phyloP scores from a whole-genome alignment of 2,113 vertebrate genomes.

The Anhinga anhinga region DNA sequence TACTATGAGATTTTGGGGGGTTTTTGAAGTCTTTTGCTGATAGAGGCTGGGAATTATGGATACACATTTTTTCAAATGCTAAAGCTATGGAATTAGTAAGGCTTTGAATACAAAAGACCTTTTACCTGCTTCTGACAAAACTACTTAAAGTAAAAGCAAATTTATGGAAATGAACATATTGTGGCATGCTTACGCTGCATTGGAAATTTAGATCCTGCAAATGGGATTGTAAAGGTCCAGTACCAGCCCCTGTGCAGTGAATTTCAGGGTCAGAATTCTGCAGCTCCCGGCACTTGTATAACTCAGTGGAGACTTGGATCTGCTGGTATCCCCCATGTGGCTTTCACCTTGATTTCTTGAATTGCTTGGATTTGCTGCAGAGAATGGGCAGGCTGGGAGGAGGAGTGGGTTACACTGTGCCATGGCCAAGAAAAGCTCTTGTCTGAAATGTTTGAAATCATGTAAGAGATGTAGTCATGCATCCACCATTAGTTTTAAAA shows the following conservation, averaged over 20 bases:
- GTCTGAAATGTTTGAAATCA: background rate
- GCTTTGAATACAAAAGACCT: background rate
- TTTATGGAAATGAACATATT: background rate
- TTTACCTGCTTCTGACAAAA: background rate
- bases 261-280: background rate
- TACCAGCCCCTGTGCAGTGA: background rate
- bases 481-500: background rate
- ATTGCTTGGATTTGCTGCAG: background rate
- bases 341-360: background rate
- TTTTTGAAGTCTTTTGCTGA: background rate
- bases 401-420: rapidly evolving
- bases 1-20: background rate
- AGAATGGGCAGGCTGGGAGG: background rate
- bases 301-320: background rate
- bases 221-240: background rate
- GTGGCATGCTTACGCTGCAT: background rate
- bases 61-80: background rate
- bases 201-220: background rate
- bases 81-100: background rate
- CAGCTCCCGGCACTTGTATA: background rate
- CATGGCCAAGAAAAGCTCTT: background rate
- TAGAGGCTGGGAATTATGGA: background rate
- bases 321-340: background rate
- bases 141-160: background rate
- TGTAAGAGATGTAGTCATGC: background rate